Percentiles rank a stretch among this genome's conserved stretches.
phyloP scores from a whole-genome alignment of 2,113 vertebrate genomes.

The Trochalopteron elliotii region DNA sequence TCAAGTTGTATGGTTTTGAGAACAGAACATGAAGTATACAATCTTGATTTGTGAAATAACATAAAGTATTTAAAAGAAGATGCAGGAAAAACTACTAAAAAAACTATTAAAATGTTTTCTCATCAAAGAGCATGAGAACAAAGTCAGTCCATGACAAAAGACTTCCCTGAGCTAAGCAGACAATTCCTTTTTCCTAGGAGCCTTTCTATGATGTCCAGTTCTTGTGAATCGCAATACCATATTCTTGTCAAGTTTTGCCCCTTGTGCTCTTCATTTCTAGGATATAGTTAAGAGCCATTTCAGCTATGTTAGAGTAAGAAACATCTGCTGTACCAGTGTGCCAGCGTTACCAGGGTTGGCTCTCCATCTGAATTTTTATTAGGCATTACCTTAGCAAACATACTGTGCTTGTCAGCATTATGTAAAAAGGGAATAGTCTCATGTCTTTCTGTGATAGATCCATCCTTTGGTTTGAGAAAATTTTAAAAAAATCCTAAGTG shows the following conservation, averaged over 20 bases:
- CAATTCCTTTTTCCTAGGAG: not conserved
- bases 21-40: not conserved
- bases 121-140: not conserved
- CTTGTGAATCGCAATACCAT: not conserved
- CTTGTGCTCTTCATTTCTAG: not conserved
- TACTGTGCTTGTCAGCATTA: not conserved
- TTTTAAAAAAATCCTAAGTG: not conserved
- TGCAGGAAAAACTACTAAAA: not conserved
- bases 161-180: not conserved
- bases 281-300: not conserved
- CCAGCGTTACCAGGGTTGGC: not conserved
- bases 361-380: not conserved
- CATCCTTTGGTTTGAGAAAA: not conserved
- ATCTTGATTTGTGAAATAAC: not conserved
- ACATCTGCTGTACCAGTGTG: conserved; percentile 12
- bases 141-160: not conserved
- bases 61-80: not conserved
- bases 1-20: not conserved
- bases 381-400: not conserved
- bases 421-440: not conserved
- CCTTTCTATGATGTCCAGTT: not conserved
- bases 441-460: not conserved
- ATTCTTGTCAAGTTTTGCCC: not conserved
- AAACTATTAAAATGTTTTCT: not conserved
- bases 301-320: not conserved